phyloP scores from a whole-genome alignment of 2,113 vertebrate genomes.

The Lagopus leucura region DNA sequence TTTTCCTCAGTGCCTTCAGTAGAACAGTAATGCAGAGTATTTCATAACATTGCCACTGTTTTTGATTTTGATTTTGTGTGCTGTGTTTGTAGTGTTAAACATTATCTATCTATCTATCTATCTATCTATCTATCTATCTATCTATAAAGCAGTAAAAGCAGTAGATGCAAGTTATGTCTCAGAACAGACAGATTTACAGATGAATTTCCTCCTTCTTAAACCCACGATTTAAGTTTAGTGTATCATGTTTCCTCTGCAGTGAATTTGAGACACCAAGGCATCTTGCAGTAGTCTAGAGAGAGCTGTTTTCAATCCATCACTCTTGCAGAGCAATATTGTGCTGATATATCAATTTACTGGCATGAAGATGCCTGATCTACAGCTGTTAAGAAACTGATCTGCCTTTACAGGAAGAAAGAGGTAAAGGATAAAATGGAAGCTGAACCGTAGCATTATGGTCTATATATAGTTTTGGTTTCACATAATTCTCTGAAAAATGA shows the following conservation, averaged over 20 bases:
- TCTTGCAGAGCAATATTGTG: neutral
- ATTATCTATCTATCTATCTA: neutral
- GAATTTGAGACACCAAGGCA: neutral
- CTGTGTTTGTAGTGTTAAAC: neutral
- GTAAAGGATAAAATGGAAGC: neutral
- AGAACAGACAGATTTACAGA: neutral
- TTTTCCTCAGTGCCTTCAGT: neutral
- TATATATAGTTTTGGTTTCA: neutral
- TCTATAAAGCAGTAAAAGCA: neutral
- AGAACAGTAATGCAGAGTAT: neutral
- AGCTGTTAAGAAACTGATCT: neutral
- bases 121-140: no score
- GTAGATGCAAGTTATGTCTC: neutral
- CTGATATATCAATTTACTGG: neutral
- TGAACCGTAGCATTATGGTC: neutral
- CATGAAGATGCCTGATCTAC: accelerated
- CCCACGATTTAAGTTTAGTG: neutral
- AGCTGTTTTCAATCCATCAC: neutral
- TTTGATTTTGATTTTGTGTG: neutral
- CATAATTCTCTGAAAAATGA: neutral
- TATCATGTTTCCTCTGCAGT: neutral
- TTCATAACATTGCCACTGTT: neutral
- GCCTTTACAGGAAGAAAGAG: neutral
- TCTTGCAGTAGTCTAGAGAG: neutral
- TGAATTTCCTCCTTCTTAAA: neutral